These are phyloP conservation scores for Tetragonisca angustula DNA, from an alignment of 2,888 invertebrate genomes.

Conservation along the genomic window DNA sequence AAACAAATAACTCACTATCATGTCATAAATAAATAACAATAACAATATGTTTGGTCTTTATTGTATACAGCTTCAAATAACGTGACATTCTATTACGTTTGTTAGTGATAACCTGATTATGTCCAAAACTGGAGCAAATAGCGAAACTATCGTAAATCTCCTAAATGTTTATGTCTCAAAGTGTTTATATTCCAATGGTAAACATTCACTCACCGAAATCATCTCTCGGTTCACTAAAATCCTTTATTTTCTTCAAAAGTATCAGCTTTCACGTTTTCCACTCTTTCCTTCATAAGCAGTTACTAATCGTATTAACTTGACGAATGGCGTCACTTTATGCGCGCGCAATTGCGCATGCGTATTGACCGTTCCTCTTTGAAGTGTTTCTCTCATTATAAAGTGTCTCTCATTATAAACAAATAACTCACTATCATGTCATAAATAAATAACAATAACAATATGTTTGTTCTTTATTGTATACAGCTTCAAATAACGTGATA, in stretches of 20 bases:
- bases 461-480: too few relatives aligned
- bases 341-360: not conserved
- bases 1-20: too few relatives aligned
- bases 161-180: too few relatives aligned
- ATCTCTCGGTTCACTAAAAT: not conserved
- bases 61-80: too few relatives aligned
- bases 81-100: too few relatives aligned
- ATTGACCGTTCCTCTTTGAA: not conserved
- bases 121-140: not conserved
- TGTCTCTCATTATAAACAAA: too few relatives aligned
- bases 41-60: too few relatives aligned
- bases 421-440: too few relatives aligned
- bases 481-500: too few relatives aligned
- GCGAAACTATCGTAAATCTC: not conserved
- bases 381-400: too few relatives aligned
- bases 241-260: not conserved
- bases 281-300: not conserved
- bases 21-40: too few relatives aligned
- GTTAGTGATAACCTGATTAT: not conserved
- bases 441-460: too few relatives aligned
- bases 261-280: not conserved
- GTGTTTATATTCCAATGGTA: not conserved
- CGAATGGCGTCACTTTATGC: not conserved
- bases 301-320: not conserved
- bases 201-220: not conserved